Evolutionary conservation across 2,797 vertebrate genomes (phyloP).

Genomic region (Thaleichthys pacificus): DNA sequence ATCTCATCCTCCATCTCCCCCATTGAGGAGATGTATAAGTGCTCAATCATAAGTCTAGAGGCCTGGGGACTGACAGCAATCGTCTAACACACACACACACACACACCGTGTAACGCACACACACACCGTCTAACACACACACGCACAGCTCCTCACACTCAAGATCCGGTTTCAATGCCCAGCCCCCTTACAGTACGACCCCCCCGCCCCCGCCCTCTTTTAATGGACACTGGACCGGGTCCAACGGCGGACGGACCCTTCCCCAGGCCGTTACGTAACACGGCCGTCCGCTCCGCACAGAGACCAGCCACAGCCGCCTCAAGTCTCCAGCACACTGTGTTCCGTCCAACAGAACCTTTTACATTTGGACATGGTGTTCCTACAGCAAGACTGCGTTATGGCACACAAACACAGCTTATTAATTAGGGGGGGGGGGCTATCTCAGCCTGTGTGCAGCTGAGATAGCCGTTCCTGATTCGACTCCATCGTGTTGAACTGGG

Average conservation of each 20-base stretch:
- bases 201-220: background rate
- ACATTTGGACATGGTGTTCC: no score
- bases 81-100: background rate
- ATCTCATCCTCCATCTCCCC: background rate
- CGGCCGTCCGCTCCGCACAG: no score
- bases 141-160: conserved; percentile 1
- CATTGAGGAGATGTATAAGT: conserved; percentile 1
- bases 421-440: background rate
- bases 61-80: background rate
- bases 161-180: background rate
- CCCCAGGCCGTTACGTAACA: no score
- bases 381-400: no score
- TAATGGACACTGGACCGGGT: background rate
- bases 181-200: background rate
- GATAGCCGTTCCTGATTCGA: background rate
- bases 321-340: no score
- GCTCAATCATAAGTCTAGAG: background rate
- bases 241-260: no score
- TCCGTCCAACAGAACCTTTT: no score
- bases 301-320: no score
- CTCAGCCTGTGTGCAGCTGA: background rate
- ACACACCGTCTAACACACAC: background rate
- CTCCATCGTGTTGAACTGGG: background rate
- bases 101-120: conserved; percentile 1
- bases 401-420: background rate